These are phyloP conservation scores for Meloidogyne floridensis DNA, from an alignment of 1,140 invertebrate genomes.

Conservation along the genomic window DNA sequence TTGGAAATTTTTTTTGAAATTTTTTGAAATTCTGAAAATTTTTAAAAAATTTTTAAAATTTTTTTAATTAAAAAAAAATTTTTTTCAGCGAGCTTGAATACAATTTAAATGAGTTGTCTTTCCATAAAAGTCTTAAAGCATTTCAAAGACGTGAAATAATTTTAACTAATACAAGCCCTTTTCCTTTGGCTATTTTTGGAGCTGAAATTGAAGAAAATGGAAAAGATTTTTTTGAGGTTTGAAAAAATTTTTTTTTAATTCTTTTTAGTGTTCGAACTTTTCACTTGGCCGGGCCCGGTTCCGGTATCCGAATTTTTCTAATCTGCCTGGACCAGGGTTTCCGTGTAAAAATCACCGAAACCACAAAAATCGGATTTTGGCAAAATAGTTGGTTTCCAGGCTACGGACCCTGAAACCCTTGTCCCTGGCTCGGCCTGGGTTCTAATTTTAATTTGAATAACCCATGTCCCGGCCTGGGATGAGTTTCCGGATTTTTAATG, in stretches of 20 bases:
- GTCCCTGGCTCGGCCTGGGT: no score
- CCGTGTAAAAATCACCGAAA: no score
- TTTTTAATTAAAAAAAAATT: not conserved
- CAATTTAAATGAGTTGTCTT: conserved; percentile 45
- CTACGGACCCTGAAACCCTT: no score
- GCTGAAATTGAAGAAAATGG: conserved; percentile 40
- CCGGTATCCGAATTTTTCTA: no score
- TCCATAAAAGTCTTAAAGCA: conserved; percentile 42
- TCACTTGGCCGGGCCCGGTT: no score
- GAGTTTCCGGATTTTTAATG: conserved; percentile 13
- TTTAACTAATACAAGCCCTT: conserved; percentile 48
- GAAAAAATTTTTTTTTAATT: no score
- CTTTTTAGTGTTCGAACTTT: no score
- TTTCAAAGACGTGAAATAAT: conserved; percentile 32
- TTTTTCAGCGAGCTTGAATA: conserved; percentile 49
- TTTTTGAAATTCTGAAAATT: not conserved
- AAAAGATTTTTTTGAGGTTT: conserved; percentile 38
- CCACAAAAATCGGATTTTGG: no score
- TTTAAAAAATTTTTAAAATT: not conserved
- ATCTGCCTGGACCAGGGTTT: no score
- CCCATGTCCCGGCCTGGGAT: no score
- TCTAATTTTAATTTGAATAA: no score
- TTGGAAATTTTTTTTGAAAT: not conserved
- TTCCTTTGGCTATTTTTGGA: conserved; percentile 49
- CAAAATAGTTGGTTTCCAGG: no score